Evolutionary conservation across 2,888 invertebrate species (phyloP), one percentile per base, ranked within the genome.

Genomic region (Drosophila fulvimacula): DNA sequence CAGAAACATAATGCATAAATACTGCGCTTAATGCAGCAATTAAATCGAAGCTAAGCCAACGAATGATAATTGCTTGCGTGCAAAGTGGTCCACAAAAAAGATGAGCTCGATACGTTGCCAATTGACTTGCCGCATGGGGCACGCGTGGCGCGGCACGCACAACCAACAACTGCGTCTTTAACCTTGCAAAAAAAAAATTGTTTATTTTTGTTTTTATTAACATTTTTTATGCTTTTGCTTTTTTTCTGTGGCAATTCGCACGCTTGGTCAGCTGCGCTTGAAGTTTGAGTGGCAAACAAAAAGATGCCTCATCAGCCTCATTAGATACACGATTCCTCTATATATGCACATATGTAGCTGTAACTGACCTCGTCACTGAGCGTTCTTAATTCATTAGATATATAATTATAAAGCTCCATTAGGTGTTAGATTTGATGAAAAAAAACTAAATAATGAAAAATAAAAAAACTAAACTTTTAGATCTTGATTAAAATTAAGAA

Each of bases 181-280:
- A 76, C 85, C 88, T 87, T 88, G 74, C 66, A 32, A 36, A 66
- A 39, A 39, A 66, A 69, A 72, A 72, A 76, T 73, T 49, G 62
- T 56, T 72, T 49, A 9, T 55, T 64, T 73, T n/a, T n/a, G n/a
- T n/a, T n/a, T n/a, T n/a, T n/a, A n/a, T n/a, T n/a, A n/a, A n/a
- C n/a, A n/a, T n/a, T n/a, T 63, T 42, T 48, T 60, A 41, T 42
- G 27, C 53, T 60, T 42, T 60, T 46, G n/a, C n/a, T 24, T 60
- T 39, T 46, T 56, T 48, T 52, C 15, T 39, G 53, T 19, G 27
- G n/a, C 36, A 58, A 44, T 65, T 71, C 56, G 56, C 71, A 72
- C 66, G 64, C 55, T 69, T 61, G 49, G 46, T 5, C 27, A 52
- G 51, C 53, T 52, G 57, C 38, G 49, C 58, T 71, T 60, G 65